These are phyloP conservation scores for Lepidotrigona ventralis DNA, from an alignment of 1,140 invertebrate genomes.

Conservation along the genomic window DNA sequence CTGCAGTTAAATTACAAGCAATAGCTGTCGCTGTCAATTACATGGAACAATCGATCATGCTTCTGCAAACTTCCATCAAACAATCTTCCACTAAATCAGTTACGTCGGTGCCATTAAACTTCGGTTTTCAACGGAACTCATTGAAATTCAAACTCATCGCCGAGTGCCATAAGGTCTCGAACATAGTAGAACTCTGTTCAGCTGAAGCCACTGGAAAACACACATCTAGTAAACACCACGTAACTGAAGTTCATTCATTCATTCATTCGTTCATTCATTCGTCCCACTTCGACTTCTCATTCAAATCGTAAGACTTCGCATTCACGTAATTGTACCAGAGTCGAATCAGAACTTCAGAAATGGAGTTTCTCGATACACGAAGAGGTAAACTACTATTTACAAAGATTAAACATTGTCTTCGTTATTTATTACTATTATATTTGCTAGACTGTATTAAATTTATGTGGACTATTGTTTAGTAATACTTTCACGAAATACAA, in stretches of 20 bases:
- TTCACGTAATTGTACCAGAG: neutral
- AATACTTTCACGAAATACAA: too few relatives aligned
- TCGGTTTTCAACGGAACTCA: neutral
- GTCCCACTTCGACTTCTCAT: neutral
- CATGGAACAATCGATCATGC: too few relatives aligned
- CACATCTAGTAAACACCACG: neutral
- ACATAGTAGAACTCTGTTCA: neutral
- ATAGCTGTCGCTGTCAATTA: neutral
- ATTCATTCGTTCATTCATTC: neutral
- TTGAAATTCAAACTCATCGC: neutral
- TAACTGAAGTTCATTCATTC: neutral
- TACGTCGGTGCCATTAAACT: neutral
- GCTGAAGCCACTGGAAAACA: neutral
- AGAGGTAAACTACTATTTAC: neutral
- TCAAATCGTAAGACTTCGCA: neutral
- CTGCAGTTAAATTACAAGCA: neutral
- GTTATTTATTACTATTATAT: too few relatives aligned
- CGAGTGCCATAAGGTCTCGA: too few relatives aligned
- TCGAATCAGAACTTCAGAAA: neutral
- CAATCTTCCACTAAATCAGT: neutral
- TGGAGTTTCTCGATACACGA: neutral
- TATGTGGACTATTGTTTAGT: too few relatives aligned
- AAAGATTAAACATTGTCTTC: too few relatives aligned
- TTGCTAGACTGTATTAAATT: too few relatives aligned
- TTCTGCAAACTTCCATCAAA: neutral